Evolutionary conservation across 2,797 vertebrate species (phyloP), one percentile per base, ranked within the genome.

Genomic region (Hypotaenidia philippensis): DNA sequence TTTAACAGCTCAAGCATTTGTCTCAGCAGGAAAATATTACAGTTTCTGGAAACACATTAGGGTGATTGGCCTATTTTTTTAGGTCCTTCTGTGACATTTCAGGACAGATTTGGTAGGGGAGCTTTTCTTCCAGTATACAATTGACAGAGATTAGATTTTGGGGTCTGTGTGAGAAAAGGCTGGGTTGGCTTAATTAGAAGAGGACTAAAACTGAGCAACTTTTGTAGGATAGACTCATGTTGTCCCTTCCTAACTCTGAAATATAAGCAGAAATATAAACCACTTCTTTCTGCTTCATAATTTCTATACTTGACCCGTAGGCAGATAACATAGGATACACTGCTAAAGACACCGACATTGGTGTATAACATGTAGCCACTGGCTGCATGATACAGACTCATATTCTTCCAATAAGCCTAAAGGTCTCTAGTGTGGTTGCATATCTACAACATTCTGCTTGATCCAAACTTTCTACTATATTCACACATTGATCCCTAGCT

Each of bases 171-270:
- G 23, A 74, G 19, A 77, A 53, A 14, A 26, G 3, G 4, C 59
- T 66, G 78, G 10, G 1, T 16, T 22, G 70, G 1, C 5, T 63
- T 78, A 23, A 75, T 41, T n/a, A 70, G 34, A 78, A 63, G 5
- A 75, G 6, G 15, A 32, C 5, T 1, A 3, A 76, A 80, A 68
- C 36, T n/a, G 0, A 78, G 2, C 13, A 65, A 1, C 1, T 36
- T 77, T 27, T 55, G 5, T 31, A 74, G 29, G 23, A 59, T 87
- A 57, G 2, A 4, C 8, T 9, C 70, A 4, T 53, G 4, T 32
- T 49, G 11, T 53, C 15, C 6, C 23, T 84, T 87, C 8, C 4
- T 59, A 41, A 44, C 27, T 4, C 3, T 57, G 23, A 38, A 78
- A 53, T 25, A 14, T 12, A 29, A 49, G 25, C 8, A 68, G 13